Percentiles rank a stretch among this genome's conserved stretches.
phyloP scores from a whole-genome alignment of 2,888 invertebrate species.

The Mimumesa dahlbomi region DNA sequence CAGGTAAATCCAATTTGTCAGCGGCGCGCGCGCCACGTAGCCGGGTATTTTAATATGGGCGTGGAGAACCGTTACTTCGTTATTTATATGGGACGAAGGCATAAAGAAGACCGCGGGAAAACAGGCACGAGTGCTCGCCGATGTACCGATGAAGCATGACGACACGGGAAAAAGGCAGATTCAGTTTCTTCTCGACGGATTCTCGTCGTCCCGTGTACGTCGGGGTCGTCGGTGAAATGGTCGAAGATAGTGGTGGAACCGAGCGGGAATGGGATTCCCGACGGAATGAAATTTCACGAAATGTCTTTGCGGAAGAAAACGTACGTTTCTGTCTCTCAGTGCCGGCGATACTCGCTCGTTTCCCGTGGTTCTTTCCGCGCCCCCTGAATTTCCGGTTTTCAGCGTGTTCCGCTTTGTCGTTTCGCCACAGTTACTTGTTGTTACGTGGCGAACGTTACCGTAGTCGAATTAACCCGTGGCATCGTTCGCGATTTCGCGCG shows the following conservation, averaged over 20 bases:
- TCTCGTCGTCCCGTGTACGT: too few species aligned
- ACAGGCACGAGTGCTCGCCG: too few species aligned
- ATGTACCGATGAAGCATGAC: too few species aligned
- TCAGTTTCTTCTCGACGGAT: too few species aligned
- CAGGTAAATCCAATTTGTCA: conserved; percentile 13
- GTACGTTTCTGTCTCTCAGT: neutral
- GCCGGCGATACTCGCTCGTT: neutral
- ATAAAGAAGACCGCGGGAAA: conserved; percentile 1
- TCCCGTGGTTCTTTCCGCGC: neutral
- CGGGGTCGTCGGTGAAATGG: neutral
- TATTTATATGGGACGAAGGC: conserved; percentile 1
- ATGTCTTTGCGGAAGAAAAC: neutral
- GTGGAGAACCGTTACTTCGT: conserved; percentile 8
- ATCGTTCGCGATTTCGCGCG: too few species aligned
- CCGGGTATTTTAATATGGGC: conserved; percentile 8
- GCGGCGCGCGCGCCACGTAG: neutral
- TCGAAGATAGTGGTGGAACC: neutral
- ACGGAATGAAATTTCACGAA: conserved; percentile 1
- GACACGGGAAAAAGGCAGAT: too few species aligned
- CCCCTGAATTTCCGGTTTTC: too few species aligned
- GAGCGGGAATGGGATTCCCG: neutral
- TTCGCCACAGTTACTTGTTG: too few species aligned
- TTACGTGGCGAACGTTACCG: too few species aligned
- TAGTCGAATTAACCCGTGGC: too few species aligned
- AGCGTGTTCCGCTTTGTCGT: too few species aligned